Conservation (phyloP, 2,888 invertebrate genomes). For the Asteroscopus sphinx region DNA sequence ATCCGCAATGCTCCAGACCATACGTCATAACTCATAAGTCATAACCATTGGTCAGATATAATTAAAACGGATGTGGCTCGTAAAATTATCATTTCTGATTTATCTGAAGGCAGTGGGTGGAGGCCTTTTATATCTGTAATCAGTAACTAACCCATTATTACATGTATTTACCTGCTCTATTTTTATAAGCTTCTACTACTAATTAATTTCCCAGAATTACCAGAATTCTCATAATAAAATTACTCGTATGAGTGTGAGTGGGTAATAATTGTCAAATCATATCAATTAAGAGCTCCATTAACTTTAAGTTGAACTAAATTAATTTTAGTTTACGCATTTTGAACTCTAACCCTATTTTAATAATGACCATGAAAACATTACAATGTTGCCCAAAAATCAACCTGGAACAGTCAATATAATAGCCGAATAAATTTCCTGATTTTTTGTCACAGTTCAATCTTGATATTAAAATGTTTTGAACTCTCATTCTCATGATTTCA, state of each 20-base stretch:
- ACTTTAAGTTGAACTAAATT: slow-evolving; percentile 16
- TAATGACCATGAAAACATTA: slow-evolving; percentile 32
- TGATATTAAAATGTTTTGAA: slow-evolving; percentile 74
- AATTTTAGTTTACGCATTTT: slow-evolving; percentile 28
- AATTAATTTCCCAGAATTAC: slow-evolving; percentile 41
- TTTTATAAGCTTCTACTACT: slow-evolving; percentile 39
- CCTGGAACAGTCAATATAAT: slow-evolving; percentile 40
- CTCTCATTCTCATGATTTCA: slow-evolving; percentile 73
- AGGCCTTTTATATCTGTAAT: slow-evolving; percentile 57
- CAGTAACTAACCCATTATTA: slow-evolving; percentile 55
- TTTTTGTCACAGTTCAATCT: slow-evolving; percentile 74
- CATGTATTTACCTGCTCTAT: slow-evolving; percentile 40
- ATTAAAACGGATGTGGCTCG: slow-evolving; percentile 85
- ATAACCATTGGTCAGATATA: slow-evolving; percentile 67
- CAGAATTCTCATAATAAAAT: slow-evolving; percentile 26
- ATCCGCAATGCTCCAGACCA: slow-evolving; percentile 66
- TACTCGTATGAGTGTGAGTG: slow-evolving; percentile 46
- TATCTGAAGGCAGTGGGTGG: slow-evolving; percentile 76
- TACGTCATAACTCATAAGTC: slow-evolving; percentile 47
- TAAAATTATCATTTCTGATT: slow-evolving; percentile 81
- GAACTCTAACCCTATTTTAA: slow-evolving; percentile 38
- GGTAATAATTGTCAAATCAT: slow-evolving; percentile 62
- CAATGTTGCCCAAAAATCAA: slow-evolving; percentile 32
- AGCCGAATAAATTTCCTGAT: slow-evolving; percentile 71
- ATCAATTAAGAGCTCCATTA: slow-evolving; percentile 44